Percentiles rank a stretch among this genome's conserved stretches.
Conservation (phyloP, 2,797 vertebrate species). For the Melanotaenia boesemani region DNA sequence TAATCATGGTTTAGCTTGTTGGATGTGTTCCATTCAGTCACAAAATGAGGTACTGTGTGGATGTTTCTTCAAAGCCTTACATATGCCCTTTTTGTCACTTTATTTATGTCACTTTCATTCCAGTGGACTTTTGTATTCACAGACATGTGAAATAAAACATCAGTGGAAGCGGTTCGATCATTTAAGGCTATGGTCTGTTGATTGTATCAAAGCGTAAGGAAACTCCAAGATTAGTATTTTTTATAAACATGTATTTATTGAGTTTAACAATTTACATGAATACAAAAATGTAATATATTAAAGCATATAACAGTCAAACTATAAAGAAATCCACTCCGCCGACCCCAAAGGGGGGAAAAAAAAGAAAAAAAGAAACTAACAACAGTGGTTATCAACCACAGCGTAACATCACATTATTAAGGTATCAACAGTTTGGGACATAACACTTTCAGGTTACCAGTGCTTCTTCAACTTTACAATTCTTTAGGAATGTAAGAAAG, state of each 20-base stretch:
- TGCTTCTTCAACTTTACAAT: neutral
- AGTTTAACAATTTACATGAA: too few relatives aligned
- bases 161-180: neutral
- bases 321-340: too few relatives aligned
- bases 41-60: neutral
- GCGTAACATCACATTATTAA: neutral
- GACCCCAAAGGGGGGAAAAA: too few relatives aligned
- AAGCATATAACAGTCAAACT: too few relatives aligned
- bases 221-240: slow-evolving; percentile 12
- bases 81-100: neutral
- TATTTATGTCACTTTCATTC: neutral
- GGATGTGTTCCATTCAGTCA: neutral
- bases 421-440: neutral
- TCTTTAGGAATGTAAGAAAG: neutral
- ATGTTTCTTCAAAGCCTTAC: neutral
- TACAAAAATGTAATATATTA: too few relatives aligned
- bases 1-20: neutral
- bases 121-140: neutral
- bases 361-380: too few relatives aligned
- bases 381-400: neutral
- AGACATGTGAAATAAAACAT: neutral
- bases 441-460: neutral
- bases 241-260: too few relatives aligned
- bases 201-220: neutral
- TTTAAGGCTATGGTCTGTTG: neutral